Conservation (phyloP, 2,113 vertebrate genomes). For the Hemiprocne comata region DNA sequence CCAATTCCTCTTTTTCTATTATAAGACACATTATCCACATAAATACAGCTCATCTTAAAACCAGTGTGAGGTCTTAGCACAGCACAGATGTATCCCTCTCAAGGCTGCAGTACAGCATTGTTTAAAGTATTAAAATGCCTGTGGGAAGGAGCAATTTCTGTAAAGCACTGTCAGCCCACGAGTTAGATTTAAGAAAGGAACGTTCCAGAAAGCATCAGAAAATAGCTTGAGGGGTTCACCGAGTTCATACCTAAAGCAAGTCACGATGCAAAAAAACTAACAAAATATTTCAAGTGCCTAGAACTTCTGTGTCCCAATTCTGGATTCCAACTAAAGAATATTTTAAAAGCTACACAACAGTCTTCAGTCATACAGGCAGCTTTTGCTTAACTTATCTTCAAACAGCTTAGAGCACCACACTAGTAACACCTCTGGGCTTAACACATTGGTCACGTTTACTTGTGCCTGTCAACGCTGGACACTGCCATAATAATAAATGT, state of each 20-base stretch:
- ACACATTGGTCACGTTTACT: not conserved
- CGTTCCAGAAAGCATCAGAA: constrained; percentile 3
- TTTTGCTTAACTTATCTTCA: not conserved
- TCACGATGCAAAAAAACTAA: constrained; percentile 17
- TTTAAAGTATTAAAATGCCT: constrained; percentile 42
- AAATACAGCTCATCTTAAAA: constrained; percentile 6
- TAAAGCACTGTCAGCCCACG: constrained; percentile 29
- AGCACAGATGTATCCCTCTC: not conserved
- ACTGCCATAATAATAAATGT: too few species aligned
- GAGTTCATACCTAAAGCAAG: not conserved
- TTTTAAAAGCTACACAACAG: not conserved
- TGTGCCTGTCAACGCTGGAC: not conserved
- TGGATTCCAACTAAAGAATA: not conserved
- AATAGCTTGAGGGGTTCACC: not conserved
- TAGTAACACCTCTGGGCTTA: not conserved
- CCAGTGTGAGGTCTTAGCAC: not conserved
- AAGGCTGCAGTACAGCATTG: constrained; percentile 11
- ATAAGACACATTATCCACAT: not conserved
- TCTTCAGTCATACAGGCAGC: not conserved
- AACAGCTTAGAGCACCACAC: not conserved
- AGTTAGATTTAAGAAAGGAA: constrained; percentile 26
- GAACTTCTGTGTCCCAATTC: not conserved
- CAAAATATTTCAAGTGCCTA: not conserved
- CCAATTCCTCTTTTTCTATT: not conserved
- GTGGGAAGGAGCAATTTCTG: constrained; percentile 56